These are phyloP conservation scores for Stegophylla sp. DNA, from an alignment of 2,888 invertebrate species.

Conservation along the genomic window DNA sequence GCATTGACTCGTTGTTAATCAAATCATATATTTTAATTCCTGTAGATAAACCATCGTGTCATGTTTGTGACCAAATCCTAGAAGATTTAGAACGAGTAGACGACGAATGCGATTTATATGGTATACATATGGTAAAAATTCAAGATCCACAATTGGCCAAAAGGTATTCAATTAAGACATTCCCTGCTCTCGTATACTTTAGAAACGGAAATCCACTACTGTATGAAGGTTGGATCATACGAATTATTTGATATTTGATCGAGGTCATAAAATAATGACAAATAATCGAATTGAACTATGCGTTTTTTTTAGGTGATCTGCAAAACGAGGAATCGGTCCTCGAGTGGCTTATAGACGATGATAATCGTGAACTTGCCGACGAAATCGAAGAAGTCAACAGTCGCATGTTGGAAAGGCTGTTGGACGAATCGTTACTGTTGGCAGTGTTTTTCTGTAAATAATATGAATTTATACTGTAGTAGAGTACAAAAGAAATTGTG, in stretches of 20 bases:
- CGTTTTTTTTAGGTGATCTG: constrained; percentile 74
- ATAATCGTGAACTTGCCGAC: constrained; percentile 89
- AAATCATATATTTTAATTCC: constrained; percentile 56
- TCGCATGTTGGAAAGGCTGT: constrained; percentile 83
- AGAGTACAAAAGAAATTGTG: no score
- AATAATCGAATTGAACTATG: not conserved
- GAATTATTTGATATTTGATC: not conserved
- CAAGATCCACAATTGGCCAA: constrained; percentile 90
- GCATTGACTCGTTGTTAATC: not conserved
- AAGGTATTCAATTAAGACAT: constrained; percentile 91
- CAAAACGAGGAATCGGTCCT: constrained; percentile 90
- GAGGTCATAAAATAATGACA: not conserved
- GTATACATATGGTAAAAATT: constrained; percentile 92
- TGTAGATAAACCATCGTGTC: constrained; percentile 86
- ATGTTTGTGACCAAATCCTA: constrained; percentile 88
- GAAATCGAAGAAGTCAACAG: constrained; percentile 93
- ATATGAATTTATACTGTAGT: no score
- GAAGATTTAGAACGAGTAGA: constrained; percentile 87
- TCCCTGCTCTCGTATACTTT: constrained; percentile 90
- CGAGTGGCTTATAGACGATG: constrained; percentile 92
- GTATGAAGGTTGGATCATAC: constrained; percentile 67
- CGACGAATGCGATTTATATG: constrained; percentile 89
- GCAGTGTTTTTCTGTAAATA: constrained; percentile 90
- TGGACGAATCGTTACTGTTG: constrained; percentile 84
- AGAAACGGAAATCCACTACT: constrained; percentile 74